Evolutionary conservation across 2,797 vertebrate species (phyloP).

Genomic region (Varecia variegata): DNA sequence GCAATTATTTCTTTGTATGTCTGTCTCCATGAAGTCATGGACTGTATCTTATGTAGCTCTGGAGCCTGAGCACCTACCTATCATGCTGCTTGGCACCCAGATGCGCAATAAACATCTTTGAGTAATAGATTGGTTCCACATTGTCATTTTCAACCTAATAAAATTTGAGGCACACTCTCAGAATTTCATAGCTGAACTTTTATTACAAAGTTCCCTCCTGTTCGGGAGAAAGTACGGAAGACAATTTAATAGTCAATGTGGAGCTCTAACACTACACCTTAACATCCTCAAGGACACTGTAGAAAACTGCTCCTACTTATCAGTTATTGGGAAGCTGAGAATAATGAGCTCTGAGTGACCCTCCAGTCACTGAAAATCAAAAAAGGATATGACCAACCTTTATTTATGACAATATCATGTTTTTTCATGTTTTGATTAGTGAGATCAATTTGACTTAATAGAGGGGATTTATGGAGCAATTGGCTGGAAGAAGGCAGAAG

Average conservation of each 20-base stretch:
- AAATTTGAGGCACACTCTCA: neutral
- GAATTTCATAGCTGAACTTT: neutral
- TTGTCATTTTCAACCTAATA: neutral
- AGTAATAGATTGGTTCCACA: neutral
- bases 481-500: neutral
- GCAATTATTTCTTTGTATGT: neutral
- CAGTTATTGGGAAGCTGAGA: neutral
- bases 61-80: neutral
- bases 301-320: neutral
- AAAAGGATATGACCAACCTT: neutral
- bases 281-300: neutral
- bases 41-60: neutral
- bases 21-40: neutral
- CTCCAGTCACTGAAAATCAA: neutral
- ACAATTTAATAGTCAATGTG: neutral
- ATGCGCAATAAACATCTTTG: neutral
- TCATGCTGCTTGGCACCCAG: neutral
- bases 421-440: neutral
- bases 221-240: neutral
- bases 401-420: neutral
- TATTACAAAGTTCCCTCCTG: neutral
- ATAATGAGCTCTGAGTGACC: neutral
- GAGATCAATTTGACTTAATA: neutral
- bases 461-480: neutral
- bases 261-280: neutral